These are phyloP conservation scores for Beaufortia kweichowensis DNA, from an alignment of 2,113 vertebrate species.

Conservation along the genomic window DNA sequence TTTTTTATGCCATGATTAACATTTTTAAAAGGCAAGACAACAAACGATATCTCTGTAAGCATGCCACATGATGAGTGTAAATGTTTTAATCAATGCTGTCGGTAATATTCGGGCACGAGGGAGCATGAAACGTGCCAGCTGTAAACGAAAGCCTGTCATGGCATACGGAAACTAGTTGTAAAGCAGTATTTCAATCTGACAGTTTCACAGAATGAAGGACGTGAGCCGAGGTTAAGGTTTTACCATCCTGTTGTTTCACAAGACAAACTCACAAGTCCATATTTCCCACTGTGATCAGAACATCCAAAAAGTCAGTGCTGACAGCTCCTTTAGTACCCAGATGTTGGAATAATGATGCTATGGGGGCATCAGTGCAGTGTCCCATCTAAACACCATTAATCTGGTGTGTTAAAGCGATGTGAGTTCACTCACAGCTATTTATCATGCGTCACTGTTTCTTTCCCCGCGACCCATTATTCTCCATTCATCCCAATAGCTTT, in stretches of 20 bases:
- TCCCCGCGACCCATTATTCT: constrained; percentile 9
- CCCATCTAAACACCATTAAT: constrained; percentile 22
- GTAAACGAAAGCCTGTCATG: constrained; percentile 37
- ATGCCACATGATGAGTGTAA: constrained; percentile 38
- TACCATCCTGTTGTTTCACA: constrained; percentile 23
- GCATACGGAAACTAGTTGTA: constrained; percentile 28
- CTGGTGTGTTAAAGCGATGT: not conserved
- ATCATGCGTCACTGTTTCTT: constrained; percentile 25
- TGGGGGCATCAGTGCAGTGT: not conserved
- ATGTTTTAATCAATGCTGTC: constrained; percentile 41
- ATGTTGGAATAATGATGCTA: not conserved
- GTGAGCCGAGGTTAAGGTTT: constrained; percentile 35
- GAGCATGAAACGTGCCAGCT: constrained; percentile 29
- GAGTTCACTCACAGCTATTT: constrained; percentile 27
- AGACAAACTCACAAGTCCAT: constrained; percentile 27
- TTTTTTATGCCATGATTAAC: constrained; percentile 18
- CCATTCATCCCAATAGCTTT: constrained; percentile 15
- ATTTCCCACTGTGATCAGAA: constrained; percentile 23
- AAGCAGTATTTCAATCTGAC: constrained; percentile 21
- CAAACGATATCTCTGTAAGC: constrained; percentile 14
- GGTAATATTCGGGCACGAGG: constrained; percentile 28
- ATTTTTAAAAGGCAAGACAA: constrained; percentile 26
- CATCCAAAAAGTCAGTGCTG: constrained; percentile 6
- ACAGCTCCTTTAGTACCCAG: constrained; percentile 1
- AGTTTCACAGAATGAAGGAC: constrained; percentile 30